phyloP scores from a whole-genome alignment of 2,113 vertebrate genomes.

The Bos indicus region DNA sequence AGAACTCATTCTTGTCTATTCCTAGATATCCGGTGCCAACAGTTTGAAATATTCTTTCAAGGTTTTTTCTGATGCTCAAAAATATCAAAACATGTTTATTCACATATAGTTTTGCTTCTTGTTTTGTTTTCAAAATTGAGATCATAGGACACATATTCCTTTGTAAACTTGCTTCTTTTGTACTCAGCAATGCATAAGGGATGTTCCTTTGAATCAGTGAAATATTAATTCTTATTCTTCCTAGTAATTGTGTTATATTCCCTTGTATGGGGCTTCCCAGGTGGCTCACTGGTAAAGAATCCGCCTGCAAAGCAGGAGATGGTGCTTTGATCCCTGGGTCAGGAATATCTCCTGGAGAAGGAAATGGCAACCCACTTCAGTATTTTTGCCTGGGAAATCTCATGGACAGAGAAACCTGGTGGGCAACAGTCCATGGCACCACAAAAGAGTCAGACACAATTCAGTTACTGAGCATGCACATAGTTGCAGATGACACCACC shows the following conservation, averaged over 20 bases:
- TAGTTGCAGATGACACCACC: neutral
- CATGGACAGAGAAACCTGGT: neutral
- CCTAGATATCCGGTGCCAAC: neutral
- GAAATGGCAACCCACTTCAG: neutral
- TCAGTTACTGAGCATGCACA: neutral
- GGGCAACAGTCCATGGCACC: rapidly evolving
- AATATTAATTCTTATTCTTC: neutral
- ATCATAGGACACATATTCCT: neutral
- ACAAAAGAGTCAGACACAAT: neutral
- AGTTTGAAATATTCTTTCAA: neutral
- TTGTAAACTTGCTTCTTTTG: neutral
- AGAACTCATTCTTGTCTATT: neutral
- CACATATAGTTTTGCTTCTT: neutral
- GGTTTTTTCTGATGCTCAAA: neutral
- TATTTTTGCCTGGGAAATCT: neutral
- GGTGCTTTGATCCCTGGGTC: neutral
- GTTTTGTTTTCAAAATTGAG: neutral
- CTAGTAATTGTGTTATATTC: neutral
- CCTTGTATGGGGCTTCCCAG: neutral
- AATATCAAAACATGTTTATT: neutral
- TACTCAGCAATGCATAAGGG: neutral
- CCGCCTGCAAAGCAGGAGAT: neutral
- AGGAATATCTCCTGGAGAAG: neutral
- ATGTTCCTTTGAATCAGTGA: neutral
- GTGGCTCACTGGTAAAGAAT: neutral